phyloP scores from a whole-genome alignment of 1,140 invertebrate genomes.

The Papilio polyxenes region DNA sequence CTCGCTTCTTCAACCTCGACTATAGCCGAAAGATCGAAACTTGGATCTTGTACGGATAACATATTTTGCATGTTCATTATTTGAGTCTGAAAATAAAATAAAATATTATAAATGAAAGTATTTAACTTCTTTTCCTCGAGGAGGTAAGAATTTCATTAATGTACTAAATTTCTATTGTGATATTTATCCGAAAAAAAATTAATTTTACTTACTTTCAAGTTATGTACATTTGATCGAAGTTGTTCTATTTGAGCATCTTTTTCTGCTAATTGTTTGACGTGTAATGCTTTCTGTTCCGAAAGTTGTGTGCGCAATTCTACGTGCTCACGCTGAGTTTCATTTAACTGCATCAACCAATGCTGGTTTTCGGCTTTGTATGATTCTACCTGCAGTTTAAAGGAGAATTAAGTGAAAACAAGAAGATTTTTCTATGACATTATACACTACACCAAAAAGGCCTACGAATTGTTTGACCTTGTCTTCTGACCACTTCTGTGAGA shows the following conservation, averaged over 20 bases:
- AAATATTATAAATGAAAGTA: slow-evolving; percentile 22
- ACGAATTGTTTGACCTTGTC: too few species aligned
- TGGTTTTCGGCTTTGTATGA: slow-evolving; percentile 76
- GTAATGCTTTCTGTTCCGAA: slow-evolving; percentile 67
- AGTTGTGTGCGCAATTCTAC: slow-evolving; percentile 65
- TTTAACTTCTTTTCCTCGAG: too few species aligned
- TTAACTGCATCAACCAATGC: slow-evolving; percentile 74
- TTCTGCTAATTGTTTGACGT: slow-evolving; percentile 69
- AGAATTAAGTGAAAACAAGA: not conserved
- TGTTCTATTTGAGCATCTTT: slow-evolving; percentile 75
- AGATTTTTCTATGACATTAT: not conserved
- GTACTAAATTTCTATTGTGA: too few species aligned
- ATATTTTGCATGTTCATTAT: slow-evolving; percentile 76
- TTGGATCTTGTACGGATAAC: slow-evolving; percentile 72
- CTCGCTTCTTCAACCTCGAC: slow-evolving; percentile 74
- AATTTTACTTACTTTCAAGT: slow-evolving; percentile 65
- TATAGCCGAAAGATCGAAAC: slow-evolving; percentile 76
- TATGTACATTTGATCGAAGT: slow-evolving; percentile 65
- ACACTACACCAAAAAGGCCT: too few species aligned
- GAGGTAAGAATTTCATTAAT: too few species aligned
- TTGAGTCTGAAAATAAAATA: slow-evolving; percentile 66
- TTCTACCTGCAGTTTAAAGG: slow-evolving; percentile 58
- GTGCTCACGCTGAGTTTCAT: slow-evolving; percentile 66
- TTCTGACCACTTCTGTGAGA: too few species aligned
- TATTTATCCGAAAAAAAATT: too few species aligned